Evolutionary conservation across 2,888 invertebrate species (phyloP), one percentile per base, ranked within the genome.

Genomic region (Epirrhoe tristata): DNA sequence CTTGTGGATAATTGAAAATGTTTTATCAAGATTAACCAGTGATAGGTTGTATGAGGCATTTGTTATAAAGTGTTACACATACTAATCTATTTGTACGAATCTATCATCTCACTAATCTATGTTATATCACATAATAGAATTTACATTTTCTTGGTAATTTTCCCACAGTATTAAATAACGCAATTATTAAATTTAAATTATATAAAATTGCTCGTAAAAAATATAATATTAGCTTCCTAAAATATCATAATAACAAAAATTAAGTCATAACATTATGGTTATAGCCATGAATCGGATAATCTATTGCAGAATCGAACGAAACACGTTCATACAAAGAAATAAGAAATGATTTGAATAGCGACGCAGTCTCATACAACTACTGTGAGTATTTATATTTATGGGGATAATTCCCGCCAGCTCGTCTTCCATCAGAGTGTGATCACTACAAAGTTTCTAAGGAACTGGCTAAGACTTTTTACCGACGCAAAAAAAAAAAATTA

Each of bases 371-470:
- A 48, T 32, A 51, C 39, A 50, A 63, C 36, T 46, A 59, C 17
- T 52, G n/a, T 58, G 10, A 24, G 52, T 67, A 59, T 67, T 63
- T 60, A 64, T 67, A 59, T 67, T 63, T 63, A 64, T 67, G 56
- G 31, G 17, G 4, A 7, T 48, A 54, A 50, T 16, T 34, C 16
- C 58, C 34, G 58, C 46, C 14, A 24, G 31, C 46, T 12, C 39
- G 57, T 39, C 56, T 58, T 65, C 64, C 50, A 56, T 65, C 64
- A 59, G 32, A 32, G 31, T 6, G 6, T 16, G 43, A 4, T 7
- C 48, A 16, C 16, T 16, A 14, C 48, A 16, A 14, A 16, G 48
- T 48, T 46, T 46, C n/a, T 46, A 46, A 46, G 6, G 1, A 14
- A 39, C 39, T 1, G 39, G 2, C 1, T 1, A 6, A 8, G 1